A percentile compares a stretch with the other conserved stretches of the same genome.
Conservation (phyloP, 1,140 invertebrate genomes). For the Heliconius congener region DNA sequence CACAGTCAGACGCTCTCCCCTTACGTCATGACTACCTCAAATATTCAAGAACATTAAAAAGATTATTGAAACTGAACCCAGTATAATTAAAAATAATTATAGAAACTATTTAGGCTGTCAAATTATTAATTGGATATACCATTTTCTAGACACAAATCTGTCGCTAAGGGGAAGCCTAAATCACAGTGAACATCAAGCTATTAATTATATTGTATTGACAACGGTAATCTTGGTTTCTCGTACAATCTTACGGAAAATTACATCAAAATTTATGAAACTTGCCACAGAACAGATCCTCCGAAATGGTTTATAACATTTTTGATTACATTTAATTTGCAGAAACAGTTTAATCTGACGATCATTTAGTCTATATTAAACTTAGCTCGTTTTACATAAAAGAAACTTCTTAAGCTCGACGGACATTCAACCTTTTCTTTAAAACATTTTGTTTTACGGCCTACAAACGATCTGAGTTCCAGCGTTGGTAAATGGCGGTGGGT, state of each 20-base stretch:
- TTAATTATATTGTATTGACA: slow-evolving; percentile 22
- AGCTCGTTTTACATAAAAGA: slow-evolving; percentile 36
- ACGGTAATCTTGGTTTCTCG: background rate
- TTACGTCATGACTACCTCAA: too few species aligned
- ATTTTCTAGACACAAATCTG: slow-evolving; percentile 5
- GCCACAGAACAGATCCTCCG: background rate
- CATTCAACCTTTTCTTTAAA: slow-evolving; percentile 36
- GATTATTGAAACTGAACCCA: background rate
- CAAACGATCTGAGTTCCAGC: slow-evolving; percentile 27
- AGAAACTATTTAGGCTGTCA: background rate
- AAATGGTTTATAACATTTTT: slow-evolving; percentile 15
- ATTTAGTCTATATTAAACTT: slow-evolving; percentile 27
- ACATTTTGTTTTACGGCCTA: slow-evolving; percentile 33
- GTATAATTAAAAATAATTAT: background rate
- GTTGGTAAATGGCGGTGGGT: slow-evolving; percentile 31
- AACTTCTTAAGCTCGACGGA: slow-evolving; percentile 31
- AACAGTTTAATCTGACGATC: slow-evolving; percentile 23
- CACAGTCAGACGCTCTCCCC: too few species aligned
- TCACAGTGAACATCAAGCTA: background rate
- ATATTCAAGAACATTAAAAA: too few species aligned
- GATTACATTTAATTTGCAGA: slow-evolving; percentile 23
- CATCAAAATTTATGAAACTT: background rate
- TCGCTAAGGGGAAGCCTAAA: slow-evolving; percentile 5
- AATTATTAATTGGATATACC: background rate
- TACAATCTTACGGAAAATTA: background rate